Conservation (phyloP, 1,140 invertebrate species). For the Ditylenchus dipsaci region DNA sequence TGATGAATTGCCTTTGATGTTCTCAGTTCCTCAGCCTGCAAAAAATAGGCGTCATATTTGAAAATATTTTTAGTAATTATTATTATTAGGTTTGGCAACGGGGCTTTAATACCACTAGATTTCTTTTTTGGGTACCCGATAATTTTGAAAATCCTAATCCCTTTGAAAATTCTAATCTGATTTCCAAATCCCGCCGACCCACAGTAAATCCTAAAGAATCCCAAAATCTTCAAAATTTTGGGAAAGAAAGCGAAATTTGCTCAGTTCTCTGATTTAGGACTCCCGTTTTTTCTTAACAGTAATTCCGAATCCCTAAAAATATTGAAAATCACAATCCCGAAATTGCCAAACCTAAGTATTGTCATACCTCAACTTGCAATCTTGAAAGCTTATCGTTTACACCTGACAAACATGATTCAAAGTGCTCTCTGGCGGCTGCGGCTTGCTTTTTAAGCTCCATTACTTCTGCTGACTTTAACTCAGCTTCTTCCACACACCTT, state of each 20-base stretch:
- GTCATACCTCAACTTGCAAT: slow-evolving; percentile 15
- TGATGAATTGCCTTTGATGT: not conserved
- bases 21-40: slow-evolving; percentile 7
- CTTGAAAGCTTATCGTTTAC: slow-evolving; percentile 6
- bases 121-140: too few species aligned
- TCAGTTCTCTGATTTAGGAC: too few species aligned
- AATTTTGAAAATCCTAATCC: too few species aligned
- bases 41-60: not conserved
- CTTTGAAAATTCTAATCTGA: too few species aligned
- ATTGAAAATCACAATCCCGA: slow-evolving; percentile 3
- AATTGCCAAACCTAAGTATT: too few species aligned
- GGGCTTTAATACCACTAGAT: too few species aligned
- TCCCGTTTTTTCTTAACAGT: too few species aligned
- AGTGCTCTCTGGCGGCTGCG: slow-evolving; percentile 19
- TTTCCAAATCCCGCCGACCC: too few species aligned
- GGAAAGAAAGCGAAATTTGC: too few species aligned
- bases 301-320: too few species aligned
- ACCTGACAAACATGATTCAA: slow-evolving; percentile 10
- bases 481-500: slow-evolving; percentile 5
- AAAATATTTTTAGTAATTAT: slow-evolving; percentile 2
- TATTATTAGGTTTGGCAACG: not conserved
- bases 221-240: too few species aligned
- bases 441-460: slow-evolving; percentile 9
- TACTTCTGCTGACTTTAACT: slow-evolving; percentile 12
- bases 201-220: too few species aligned